Evolutionary conservation across 2,113 vertebrate species (phyloP).

Genomic region (Gadus chalcogrammus): DNA sequence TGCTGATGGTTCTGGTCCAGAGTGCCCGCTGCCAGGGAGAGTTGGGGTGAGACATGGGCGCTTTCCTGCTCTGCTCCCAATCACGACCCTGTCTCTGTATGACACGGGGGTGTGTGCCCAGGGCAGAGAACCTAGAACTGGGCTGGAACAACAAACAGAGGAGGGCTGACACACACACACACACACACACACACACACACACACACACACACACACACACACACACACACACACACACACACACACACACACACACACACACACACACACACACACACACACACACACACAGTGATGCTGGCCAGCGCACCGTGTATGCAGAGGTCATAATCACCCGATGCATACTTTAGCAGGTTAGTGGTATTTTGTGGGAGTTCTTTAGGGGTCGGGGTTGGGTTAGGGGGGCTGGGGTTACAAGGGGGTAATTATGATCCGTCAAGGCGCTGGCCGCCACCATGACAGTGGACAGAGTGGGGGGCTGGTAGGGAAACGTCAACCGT

Average conservation of each 20-base stretch:
- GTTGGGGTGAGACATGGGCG: slow-evolving; percentile 47
- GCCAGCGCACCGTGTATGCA: slow-evolving; percentile 42
- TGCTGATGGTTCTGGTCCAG: not conserved
- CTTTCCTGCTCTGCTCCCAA: slow-evolving; percentile 60
- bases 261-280: not conserved
- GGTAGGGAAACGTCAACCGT: slow-evolving; percentile 3
- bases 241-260: not conserved
- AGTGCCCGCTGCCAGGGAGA: slow-evolving; percentile 34
- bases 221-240: not conserved
- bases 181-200: not conserved
- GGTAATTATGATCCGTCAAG: slow-evolving; percentile 38
- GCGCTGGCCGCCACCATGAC: slow-evolving; percentile 34
- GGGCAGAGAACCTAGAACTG: slow-evolving; percentile 2
- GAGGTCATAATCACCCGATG: slow-evolving; percentile 33
- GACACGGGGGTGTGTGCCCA: slow-evolving; percentile 37
- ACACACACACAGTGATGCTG: slow-evolving; percentile 40
- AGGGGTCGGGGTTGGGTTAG: slow-evolving; percentile 1
- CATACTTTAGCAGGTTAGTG: slow-evolving; percentile 36
- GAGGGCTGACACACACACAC: not conserved
- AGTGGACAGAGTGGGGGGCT: slow-evolving; percentile 35
- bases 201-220: not conserved
- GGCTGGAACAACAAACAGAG: slow-evolving; percentile 62
- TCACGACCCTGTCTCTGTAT: slow-evolving; percentile 41
- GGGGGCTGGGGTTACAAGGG: slow-evolving; percentile 20
- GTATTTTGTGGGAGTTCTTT: not conserved